Conservation (phyloP, 2,797 vertebrate species). For the Arctocebus calabarensis region DNA sequence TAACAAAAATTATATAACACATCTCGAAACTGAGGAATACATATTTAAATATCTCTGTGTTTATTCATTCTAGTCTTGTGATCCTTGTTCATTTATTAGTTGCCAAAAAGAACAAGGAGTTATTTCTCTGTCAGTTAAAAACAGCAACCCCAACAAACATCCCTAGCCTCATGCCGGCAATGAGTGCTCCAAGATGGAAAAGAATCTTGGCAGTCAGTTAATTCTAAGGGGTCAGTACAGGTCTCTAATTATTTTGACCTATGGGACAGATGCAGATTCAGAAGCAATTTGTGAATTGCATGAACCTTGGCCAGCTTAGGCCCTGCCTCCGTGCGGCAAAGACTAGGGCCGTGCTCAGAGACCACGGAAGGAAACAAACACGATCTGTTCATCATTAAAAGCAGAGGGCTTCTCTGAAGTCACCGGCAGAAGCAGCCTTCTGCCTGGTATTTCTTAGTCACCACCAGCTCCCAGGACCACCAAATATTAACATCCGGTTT, state of each 20-base stretch:
- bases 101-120: neutral
- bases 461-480: neutral
- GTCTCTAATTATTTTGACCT: neutral
- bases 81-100: neutral
- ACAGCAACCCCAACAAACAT: neutral
- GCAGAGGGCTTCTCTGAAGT: neutral
- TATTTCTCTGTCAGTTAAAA: neutral
- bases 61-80: neutral
- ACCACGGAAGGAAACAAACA: neutral
- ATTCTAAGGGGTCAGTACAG: neutral
- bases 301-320: neutral
- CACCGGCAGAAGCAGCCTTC: neutral
- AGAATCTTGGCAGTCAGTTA: neutral
- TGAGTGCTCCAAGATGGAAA: neutral
- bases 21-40: conserved; percentile 19
- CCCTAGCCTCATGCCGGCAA: neutral
- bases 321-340: neutral
- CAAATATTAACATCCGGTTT: neutral
- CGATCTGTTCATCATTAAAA: neutral
- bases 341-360: neutral
- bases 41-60: neutral
- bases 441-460: neutral
- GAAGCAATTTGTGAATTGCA: neutral
- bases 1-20: neutral
- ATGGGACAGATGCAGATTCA: neutral